These are phyloP conservation scores for Drosophila pseudotalamancana DNA, from an alignment of 2,888 invertebrate species.

Conservation along the genomic window DNA sequence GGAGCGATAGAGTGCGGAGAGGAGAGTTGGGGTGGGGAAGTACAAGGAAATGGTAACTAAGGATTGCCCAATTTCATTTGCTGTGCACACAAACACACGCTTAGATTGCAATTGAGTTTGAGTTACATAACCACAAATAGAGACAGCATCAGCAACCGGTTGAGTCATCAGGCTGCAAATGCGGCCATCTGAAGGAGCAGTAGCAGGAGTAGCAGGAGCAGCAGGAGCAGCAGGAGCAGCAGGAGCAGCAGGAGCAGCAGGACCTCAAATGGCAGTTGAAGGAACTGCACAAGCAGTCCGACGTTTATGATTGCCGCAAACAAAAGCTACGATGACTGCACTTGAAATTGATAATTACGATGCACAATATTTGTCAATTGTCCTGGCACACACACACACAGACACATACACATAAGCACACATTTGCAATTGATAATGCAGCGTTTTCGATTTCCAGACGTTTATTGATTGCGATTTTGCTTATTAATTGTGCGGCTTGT, in stretches of 20 bases:
- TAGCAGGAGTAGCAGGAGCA: background rate
- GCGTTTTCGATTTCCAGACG: background rate
- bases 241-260: background rate
- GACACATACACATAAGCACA: background rate
- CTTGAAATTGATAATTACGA: constrained; percentile 76
- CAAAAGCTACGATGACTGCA: constrained; percentile 73
- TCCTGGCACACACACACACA: constrained; percentile 16
- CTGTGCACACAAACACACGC: constrained; percentile 15
- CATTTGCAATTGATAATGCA: constrained; percentile 23
- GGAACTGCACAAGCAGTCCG: constrained; percentile 41
- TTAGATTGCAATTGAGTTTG: constrained; percentile 64
- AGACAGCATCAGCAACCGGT: constrained; percentile 63
- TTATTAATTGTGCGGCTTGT: constrained; percentile 18
- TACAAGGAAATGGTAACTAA: constrained; percentile 6
- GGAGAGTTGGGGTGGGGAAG: no score
- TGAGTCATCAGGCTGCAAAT: constrained; percentile 67
- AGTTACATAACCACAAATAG: constrained; percentile 74
- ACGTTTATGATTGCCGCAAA: constrained; percentile 77
- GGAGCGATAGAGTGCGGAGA: no score
- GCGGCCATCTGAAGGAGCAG: constrained; percentile 5
- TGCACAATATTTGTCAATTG: constrained; percentile 65
- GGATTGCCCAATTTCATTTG: constrained; percentile 40
- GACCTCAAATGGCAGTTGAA: constrained; percentile 4
- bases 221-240: background rate
- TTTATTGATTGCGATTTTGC: constrained; percentile 30